phyloP scores from a whole-genome alignment of 2,797 vertebrate species.

The Nannoperca australis region DNA sequence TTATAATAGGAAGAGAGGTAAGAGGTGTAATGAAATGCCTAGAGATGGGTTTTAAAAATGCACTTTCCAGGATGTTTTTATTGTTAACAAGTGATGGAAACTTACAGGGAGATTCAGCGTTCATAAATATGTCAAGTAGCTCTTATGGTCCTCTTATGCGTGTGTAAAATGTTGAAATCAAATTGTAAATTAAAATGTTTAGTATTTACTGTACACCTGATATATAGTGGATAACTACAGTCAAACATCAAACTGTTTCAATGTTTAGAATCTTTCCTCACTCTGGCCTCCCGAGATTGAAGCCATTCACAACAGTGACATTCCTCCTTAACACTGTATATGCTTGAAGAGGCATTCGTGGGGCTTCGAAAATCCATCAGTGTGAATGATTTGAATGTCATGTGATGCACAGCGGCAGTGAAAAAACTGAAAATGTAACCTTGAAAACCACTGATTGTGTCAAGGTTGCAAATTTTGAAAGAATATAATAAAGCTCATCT shows the following conservation, averaged over 20 bases:
- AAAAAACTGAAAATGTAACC: neutral
- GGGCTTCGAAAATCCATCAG: neutral
- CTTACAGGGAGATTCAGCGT: neutral
- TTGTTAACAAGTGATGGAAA: neutral
- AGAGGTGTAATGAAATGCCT: slow-evolving; percentile 4
- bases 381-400: neutral
- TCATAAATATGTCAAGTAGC: neutral
- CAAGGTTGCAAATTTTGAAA: neutral
- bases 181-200: neutral
- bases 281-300: neutral
- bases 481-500: neutral
- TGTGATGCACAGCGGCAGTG: neutral
- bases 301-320: neutral
- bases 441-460: neutral
- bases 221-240: neutral
- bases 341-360: neutral
- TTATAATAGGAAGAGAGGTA: neutral
- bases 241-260: neutral
- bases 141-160: neutral
- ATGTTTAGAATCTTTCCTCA: neutral
- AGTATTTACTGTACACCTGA: neutral
- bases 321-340: neutral
- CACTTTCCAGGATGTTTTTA: neutral
- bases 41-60: neutral
- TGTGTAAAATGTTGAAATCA: neutral